Evolutionary conservation across 2,797 vertebrate genomes (phyloP).

Genomic region (Acipenser ruthenus): DNA sequence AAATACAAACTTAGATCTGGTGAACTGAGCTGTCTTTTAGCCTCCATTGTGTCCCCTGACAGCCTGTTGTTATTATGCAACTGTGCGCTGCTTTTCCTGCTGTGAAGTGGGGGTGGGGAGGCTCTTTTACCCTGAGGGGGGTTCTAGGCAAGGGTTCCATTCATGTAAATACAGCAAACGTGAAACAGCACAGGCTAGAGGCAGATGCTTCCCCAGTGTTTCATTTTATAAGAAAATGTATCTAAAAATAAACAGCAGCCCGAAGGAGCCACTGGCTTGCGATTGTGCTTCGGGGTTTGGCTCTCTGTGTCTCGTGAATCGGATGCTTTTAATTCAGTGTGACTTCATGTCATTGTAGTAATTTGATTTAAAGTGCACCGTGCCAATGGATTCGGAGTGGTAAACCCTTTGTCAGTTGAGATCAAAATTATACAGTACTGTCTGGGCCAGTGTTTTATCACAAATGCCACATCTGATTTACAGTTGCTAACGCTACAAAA

Average conservation of each 20-base stretch:
- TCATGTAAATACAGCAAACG: no score
- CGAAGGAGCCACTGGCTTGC: not conserved
- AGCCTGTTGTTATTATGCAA: no score
- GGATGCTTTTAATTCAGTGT: conserved; percentile 39
- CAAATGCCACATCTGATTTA: conserved; percentile 27
- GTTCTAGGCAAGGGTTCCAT: no score
- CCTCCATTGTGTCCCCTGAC: no score
- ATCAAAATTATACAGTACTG: conserved; percentile 25
- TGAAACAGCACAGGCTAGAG: conserved; percentile 25
- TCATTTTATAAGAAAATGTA: no score
- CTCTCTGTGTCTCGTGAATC: conserved; percentile 25
- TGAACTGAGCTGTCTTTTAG: no score
- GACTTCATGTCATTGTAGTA: conserved; percentile 42
- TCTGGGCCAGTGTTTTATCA: conserved; percentile 24
- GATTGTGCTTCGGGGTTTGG: conserved; percentile 35
- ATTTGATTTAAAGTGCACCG: conserved; percentile 39
- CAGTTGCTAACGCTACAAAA: not conserved
- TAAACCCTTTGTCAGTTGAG: conserved; percentile 22
- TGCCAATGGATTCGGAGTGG: conserved; percentile 42
- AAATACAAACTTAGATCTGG: no score
- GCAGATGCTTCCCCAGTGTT: conserved; percentile 25
- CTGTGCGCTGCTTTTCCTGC: no score
- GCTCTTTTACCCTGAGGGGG: no score
- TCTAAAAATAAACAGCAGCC: no score
- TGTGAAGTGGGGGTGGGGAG: no score